Evolutionary conservation across 2,888 invertebrate genomes (phyloP), one percentile per base, ranked within the genome.

Genomic region (Anarsia innoxiella): DNA sequence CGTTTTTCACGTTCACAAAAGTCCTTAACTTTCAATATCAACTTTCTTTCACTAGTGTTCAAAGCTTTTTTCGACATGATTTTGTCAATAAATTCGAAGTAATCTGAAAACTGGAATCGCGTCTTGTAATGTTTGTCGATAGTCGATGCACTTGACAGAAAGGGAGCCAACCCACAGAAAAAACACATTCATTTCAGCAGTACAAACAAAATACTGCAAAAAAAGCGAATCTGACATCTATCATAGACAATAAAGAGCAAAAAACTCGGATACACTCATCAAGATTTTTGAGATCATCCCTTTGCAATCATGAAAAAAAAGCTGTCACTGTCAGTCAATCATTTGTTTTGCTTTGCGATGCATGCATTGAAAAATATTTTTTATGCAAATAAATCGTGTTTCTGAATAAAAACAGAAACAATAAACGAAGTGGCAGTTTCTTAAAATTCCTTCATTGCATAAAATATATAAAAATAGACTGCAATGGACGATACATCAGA

Each of bases 401-500:
- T 5, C 4, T 5, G 19, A 19, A 19, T 5, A 19, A 3, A 19
- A 6, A 6, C 3, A 6, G 6, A 19, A 19, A 19, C 19, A 19
- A 19, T 19, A 5, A 19, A 3, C 3, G 6, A 6, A 5, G 3
- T 19, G 3, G 6, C 6, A 5, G 6, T 5, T 19, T 19, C 6
- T 5, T 19, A 5, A 19, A 3, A 19, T 19, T 19, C 6, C 6
- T 6, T 19, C 3, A 19, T 5, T 19, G 19, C 3, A 19, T 5
- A 6, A 5, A 19, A 19, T 6, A 5, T 19, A 6, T 19, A 19
- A 19, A 5, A 3, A 5, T 9, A n/a, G 3, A 26, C 10, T 26
- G 3, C 26, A 26, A 70, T 72, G 72, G 61, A 67, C 12, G 62
- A 65, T 6, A 41, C 37, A 13, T 25, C 53, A 2, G 62, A 63